Base-by-base conservation (phyloP, 2,888 invertebrate genomes). In the Ferdinandea cuprea region DNA sequence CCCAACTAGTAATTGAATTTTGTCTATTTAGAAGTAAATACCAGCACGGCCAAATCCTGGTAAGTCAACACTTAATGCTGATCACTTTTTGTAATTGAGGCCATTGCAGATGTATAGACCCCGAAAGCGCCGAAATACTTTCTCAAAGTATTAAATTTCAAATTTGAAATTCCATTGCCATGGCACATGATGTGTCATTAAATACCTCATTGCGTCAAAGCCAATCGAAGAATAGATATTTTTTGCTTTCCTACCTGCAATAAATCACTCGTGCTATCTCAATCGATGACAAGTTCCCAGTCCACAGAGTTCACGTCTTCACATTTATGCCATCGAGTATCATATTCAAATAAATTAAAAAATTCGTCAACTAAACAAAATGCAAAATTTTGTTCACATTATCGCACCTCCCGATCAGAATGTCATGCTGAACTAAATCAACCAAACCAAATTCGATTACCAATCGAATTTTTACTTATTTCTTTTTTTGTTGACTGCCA, bases 251-350 rank as follows among this genome's bases (percentile, higher is more conserved):
- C 21, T 30, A 1, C 17, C 25, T 50, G 37, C 28, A 28, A 73
- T 73, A 66, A 74, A 74, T 69, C 69, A 71, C 54, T 32, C 5
- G 37, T 40, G 32, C 30, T 59, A 81, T 76, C 80, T 52, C 30
- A 46, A 76, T 81, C 76, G 76, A 59, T 66, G 81, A 77, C 77
- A 77, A 81, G 65, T 76, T 44, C 52, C 61, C 76, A 66, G 65
- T 76, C 44, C 52, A 54, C 76, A 66, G 65, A 81, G 71, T 66
- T 66, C 66, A 72, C 48, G 77, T 81, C 66, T 66, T 72, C 81
- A 71, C 69, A 63, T 80, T 54, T 61, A 54, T 61, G 61, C 54
- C 61, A 37, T 61, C 68, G 13, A 15, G 32, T 66, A 40, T 63
- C 59, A 46, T 32, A 54, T 46, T 25, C 54, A 25, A 50, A 37